Percentiles rank a stretch among this genome's conserved stretches.
These are phyloP conservation scores for Pitta sordida DNA, from an alignment of 2,113 vertebrate species.

Conservation along the genomic window DNA sequence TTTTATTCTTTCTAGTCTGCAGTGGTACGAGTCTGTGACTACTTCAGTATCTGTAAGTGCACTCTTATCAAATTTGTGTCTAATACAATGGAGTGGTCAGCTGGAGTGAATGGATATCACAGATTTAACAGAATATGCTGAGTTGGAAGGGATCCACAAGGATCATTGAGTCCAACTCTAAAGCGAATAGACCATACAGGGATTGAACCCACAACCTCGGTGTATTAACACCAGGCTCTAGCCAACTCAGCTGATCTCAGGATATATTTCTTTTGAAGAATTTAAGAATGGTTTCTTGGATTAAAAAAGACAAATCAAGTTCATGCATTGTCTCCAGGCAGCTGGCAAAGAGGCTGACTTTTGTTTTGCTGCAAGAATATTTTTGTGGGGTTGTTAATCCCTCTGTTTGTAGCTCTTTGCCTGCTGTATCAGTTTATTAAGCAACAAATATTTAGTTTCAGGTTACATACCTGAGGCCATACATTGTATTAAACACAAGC, in stretches of 20 bases:
- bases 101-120: neutral
- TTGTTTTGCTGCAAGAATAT: neutral
- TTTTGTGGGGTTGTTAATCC: neutral
- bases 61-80: neutral
- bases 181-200: neutral
- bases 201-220: neutral
- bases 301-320: neutral
- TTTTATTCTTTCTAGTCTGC: neutral
- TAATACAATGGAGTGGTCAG: neutral
- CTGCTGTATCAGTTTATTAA: neutral
- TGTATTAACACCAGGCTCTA: neutral
- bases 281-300: neutral
- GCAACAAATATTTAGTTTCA: neutral
- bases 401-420: neutral
- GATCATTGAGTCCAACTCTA: neutral
- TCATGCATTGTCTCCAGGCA: neutral
- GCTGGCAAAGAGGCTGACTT: neutral
- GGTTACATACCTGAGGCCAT: neutral
- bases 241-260: neutral
- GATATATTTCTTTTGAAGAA: neutral
- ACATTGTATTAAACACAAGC: neutral
- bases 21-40: neutral
- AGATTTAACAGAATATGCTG: neutral
- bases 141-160: neutral
- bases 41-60: neutral